Base-by-base conservation (phyloP, 2,888 invertebrate species). In the Heterodera filipjevi region DNA sequence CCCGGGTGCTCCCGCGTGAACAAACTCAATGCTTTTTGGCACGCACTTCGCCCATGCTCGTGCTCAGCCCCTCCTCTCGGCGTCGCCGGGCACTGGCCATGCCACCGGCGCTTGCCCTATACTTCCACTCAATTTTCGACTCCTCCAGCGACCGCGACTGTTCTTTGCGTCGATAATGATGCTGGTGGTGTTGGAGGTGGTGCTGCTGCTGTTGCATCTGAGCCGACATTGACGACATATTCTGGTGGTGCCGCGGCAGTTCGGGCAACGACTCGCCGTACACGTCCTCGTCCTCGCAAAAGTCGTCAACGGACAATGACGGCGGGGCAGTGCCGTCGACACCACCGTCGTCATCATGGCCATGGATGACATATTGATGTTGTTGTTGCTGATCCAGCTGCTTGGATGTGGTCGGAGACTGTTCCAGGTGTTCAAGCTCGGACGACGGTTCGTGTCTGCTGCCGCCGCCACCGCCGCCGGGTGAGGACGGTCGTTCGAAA, bases 11-110 rank as follows among this genome's bases (percentile, higher is more conserved):
- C 5, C 39, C 68, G 19, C 71, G 30, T n/a, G 71, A 27, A 8
- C 46, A n/a, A 44, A 44, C 46, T 71, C 39, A 71, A 71, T 71
- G 46, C 12, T 30, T 10, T 71, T 22, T 32, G 32, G 27, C 49
- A 73, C 77, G 44, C 32, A 84, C 83, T 46, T 85, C 84, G 66
- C 82, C 82, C 83, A 82, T 84, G 33, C 77, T 77, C 12, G 81
- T 77, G 53, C 78, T 75, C 19, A 82, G 76, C n/a, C 81, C 66
- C 33, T 81, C 74, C 35, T 71, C 49, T 14, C 44, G 71, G 12
- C 44, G 35, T 53, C 44, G 46, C 2, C 76, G 49, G 30, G 32
- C 35, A 68, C n/a, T n/a, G 30, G 30, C 77, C n/a, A 53, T 66
- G 46, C 76, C 27, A 30, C 44, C 44, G 71, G 73, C n/a, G n/a